A percentile compares a stretch with the other conserved stretches of the same genome.
phyloP scores from a whole-genome alignment of 1,140 invertebrate species.

The Lepidurus apus region DNA sequence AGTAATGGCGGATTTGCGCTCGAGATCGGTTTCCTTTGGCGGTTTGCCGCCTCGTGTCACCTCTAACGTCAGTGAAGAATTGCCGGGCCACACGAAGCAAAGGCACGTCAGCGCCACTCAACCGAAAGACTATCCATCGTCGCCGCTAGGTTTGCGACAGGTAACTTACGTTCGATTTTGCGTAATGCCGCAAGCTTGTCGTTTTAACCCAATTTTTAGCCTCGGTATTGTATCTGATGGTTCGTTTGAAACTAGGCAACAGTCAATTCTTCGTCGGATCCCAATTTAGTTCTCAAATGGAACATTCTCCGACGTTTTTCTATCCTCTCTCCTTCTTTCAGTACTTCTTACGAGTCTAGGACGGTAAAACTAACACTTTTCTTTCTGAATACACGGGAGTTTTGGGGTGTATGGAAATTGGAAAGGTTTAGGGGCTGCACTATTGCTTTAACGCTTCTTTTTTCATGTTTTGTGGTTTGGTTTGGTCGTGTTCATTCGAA shows the following conservation, averaged over 20 bases:
- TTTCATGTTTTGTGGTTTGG: not conserved
- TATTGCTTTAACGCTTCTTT: not conserved
- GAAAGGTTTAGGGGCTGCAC: not conserved
- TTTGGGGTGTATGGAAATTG: not conserved
- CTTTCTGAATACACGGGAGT: not conserved
- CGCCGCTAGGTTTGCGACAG: not conserved
- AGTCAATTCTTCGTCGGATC: slow-evolving; percentile 11
- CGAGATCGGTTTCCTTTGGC: slow-evolving; percentile 39
- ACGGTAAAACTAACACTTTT: not conserved
- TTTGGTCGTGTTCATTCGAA: not conserved
- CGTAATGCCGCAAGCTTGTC: not conserved
- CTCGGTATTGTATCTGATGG: too few relatives aligned
- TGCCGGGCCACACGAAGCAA: not conserved
- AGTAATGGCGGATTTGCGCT: slow-evolving; percentile 29
- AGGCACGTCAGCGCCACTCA: not conserved
- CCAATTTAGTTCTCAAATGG: slow-evolving; percentile 1
- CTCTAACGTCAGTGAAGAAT: not conserved
- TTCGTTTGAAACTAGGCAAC: not conserved
- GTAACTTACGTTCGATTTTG: not conserved
- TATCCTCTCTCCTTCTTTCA: slow-evolving; percentile 1
- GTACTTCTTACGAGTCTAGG: not conserved
- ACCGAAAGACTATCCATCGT: not conserved
- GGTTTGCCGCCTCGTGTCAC: slow-evolving; percentile 32
- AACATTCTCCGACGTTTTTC: slow-evolving; percentile 22
- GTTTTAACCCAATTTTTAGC: too few relatives aligned